These are phyloP conservation scores for Lithobates sylvaticus DNA, from an alignment of 2,797 vertebrate genomes.

Conservation along the genomic window DNA sequence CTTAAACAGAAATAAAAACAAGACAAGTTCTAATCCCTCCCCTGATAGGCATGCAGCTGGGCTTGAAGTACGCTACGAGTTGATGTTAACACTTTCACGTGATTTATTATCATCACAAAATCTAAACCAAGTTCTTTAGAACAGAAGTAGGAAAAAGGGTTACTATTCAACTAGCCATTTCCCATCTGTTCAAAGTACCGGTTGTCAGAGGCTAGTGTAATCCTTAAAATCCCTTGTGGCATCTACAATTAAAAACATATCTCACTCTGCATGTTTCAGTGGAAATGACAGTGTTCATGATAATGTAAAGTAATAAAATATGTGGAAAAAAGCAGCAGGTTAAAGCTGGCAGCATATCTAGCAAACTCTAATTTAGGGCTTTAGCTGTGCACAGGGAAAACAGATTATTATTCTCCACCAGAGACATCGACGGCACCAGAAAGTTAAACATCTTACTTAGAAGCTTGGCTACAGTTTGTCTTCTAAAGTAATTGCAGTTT, in stretches of 20 bases:
- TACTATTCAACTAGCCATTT: conserved; percentile 19
- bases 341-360: conserved; percentile 4
- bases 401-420: conserved; percentile 54
- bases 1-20: too few species aligned
- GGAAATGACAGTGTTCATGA: neutral
- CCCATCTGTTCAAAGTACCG: conserved; percentile 10
- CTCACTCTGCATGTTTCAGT: neutral
- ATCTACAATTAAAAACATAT: conserved; percentile 31
- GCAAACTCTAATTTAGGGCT: conserved; percentile 48
- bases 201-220: conserved; percentile 28
- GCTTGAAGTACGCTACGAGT: neutral
- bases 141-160: neutral
- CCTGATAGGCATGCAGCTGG: too few species aligned
- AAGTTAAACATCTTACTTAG: conserved; percentile 58
- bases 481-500: conserved; percentile 60
- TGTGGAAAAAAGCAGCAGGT: conserved; percentile 1
- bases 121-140: neutral
- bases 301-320: conserved; percentile 5
- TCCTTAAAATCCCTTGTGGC: conserved; percentile 16
- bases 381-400: conserved; percentile 24
- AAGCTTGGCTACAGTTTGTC: conserved; percentile 52
- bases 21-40: too few species aligned
- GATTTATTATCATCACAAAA: neutral
- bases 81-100: neutral
- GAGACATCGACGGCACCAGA: conserved; percentile 49